Conservation (phyloP, 2,888 invertebrate genomes). For the Rotaria magnacalcarata region DNA sequence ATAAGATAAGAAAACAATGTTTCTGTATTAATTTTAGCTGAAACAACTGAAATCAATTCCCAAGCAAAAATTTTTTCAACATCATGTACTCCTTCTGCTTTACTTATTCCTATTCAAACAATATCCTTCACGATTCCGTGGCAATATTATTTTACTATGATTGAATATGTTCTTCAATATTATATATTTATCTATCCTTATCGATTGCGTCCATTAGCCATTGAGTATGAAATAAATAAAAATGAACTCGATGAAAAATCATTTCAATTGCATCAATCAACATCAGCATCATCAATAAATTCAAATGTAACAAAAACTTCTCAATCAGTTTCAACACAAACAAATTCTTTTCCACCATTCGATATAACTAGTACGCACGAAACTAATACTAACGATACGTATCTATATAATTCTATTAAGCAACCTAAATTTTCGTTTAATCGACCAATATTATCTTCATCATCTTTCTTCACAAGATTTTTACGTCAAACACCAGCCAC, state of each 20-base stretch:
- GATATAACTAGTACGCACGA: not conserved
- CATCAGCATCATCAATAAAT: conserved; percentile 20
- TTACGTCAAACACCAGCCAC: not conserved
- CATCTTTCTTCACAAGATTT: conserved; percentile 12
- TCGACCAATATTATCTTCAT: not conserved
- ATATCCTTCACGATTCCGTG: not conserved
- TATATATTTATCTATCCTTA: not conserved
- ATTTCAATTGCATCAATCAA: not conserved
- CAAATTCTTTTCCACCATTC: not conserved
- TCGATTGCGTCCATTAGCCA: not conserved
- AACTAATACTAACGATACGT: not conserved
- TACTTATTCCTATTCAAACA: not conserved
- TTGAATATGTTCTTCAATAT: not conserved
- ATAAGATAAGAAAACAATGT: no score
- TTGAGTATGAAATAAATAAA: not conserved
- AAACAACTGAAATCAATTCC: not conserved
- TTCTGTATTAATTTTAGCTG: not conserved
- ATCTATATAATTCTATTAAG: not conserved
- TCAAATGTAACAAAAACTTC: not conserved
- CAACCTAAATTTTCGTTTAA: not conserved
- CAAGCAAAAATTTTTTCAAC: not conserved
- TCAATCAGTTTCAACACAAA: not conserved
- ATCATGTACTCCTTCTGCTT: not conserved
- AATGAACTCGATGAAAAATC: not conserved
- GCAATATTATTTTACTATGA: not conserved